Evolutionary conservation across 2,888 invertebrate species (phyloP), one percentile per base, ranked within the genome.

Genomic region (Stratiomys singularior): DNA sequence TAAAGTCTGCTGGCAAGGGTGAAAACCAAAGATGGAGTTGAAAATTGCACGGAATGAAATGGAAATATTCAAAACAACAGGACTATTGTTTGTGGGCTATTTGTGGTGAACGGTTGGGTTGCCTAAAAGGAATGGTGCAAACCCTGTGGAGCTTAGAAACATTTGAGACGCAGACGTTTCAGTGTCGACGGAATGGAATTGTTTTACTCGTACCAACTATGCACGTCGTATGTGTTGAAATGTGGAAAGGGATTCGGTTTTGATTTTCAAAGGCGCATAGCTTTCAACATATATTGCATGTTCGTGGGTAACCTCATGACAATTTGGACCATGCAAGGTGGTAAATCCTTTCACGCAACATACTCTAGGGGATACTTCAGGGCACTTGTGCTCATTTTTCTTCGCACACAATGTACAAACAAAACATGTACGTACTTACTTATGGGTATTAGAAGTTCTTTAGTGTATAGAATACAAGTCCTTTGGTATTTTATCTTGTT

Each of bases 31-130:
- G 52, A n/a, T 4, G 47, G 13, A 25, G 46, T n/a, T 30, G 46
- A 18, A 47, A 37, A 13, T 15, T 5, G 23, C 7, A 25, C 2
- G 13, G 25, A 60, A 60, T 60, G n/a, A 23, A 25, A 46, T 47
- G 25, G n/a, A 46, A 46, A 25, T 69, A 46, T 47, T 69, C 46
- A 25, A 69, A 46, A 46, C 69, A 67, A 46, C 46, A 46, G 15
- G 25, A 46, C 69, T 18, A 69, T 69, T 69, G 69, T 69, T 69
- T 69, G 69, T 69, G 69, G 46, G 47, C 46, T 69, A 69, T 69
- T 69, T 69, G 69, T 25, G 69, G 69, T 47, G 69, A 69, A 30
- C 44, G 69, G 47, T 25, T 69, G 47, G 47, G 30, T 52, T 52
- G 37, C 37, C 37, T 37, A 9, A 30, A 69, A 69, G 69, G 46